Evolutionary conservation across 2,113 vertebrate species (phyloP).

Genomic region (Gobiocypris rarus): DNA sequence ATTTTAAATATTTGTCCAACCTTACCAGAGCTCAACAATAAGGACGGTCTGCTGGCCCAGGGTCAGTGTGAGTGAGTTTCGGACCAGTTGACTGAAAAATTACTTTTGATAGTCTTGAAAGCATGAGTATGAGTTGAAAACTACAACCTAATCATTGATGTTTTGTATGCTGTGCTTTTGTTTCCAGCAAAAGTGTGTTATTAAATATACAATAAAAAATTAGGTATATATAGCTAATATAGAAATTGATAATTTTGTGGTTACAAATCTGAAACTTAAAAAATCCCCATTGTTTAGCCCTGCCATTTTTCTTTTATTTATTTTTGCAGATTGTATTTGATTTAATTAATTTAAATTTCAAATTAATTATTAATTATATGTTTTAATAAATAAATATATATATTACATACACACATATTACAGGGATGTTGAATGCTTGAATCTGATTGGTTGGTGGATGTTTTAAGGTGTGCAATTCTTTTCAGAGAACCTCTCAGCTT

Average conservation of each 20-base stretch:
- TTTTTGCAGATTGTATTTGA: background rate
- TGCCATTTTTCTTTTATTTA: too few relatives aligned
- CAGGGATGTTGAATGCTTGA: too few relatives aligned
- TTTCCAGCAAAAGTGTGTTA: too few relatives aligned
- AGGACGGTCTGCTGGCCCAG: background rate
- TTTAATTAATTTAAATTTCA: background rate
- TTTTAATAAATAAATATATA: too few relatives aligned
- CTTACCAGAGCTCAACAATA: background rate
- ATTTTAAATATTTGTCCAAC: constrained; percentile 10
- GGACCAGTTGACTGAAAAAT: background rate
- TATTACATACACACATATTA: too few relatives aligned
- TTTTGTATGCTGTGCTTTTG: too few relatives aligned
- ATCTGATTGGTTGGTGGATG: too few relatives aligned
- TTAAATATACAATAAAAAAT: too few relatives aligned
- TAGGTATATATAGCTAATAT: too few relatives aligned
- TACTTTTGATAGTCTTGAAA: background rate
- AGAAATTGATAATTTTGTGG: background rate
- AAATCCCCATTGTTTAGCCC: background rate
- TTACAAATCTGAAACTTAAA: background rate
- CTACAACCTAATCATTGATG: background rate
- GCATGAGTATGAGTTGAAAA: background rate
- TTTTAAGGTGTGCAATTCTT: too few relatives aligned
- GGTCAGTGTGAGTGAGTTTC: background rate
- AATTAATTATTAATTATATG: too few relatives aligned
- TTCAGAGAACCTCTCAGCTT: too few relatives aligned